Evolutionary conservation across 2,888 invertebrate genomes (phyloP).

Genomic region (Drosophila dives): DNA sequence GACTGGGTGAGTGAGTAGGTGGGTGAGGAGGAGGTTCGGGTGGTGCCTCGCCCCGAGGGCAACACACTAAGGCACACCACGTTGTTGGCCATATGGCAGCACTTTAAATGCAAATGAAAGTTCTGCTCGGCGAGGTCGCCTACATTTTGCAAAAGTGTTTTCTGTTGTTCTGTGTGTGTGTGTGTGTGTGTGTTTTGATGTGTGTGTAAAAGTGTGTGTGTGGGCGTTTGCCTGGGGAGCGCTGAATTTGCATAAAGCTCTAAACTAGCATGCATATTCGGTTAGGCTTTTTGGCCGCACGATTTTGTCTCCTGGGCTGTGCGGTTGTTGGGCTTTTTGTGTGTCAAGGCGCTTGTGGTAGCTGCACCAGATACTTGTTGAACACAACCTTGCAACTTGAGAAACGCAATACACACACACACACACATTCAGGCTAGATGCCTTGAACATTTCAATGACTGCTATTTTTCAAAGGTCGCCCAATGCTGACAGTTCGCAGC

Average conservation of each 20-base stretch:
- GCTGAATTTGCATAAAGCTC: slow-evolving; percentile 74
- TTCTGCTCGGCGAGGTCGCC: slow-evolving; percentile 74
- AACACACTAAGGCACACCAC: slow-evolving; percentile 41
- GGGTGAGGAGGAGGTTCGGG: neutral
- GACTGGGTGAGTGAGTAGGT: neutral
- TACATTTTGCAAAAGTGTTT: slow-evolving; percentile 70
- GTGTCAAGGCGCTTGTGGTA: slow-evolving; percentile 70
- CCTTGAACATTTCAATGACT: slow-evolving; percentile 65
- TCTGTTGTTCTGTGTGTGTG: slow-evolving; percentile 32
- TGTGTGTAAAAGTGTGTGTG: slow-evolving; percentile 9
- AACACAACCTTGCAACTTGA: slow-evolving; percentile 67
- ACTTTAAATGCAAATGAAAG: slow-evolving; percentile 79
- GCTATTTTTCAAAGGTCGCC: slow-evolving; percentile 47
- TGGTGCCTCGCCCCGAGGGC: slow-evolving; percentile 45
- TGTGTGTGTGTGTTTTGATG: slow-evolving; percentile 6
- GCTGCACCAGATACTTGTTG: slow-evolving; percentile 68
- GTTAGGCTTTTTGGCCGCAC: slow-evolving; percentile 73
- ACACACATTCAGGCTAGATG: slow-evolving; percentile 16
- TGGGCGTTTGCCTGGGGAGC: slow-evolving; percentile 37
- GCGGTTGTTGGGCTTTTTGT: slow-evolving; percentile 66
- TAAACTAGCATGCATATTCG: slow-evolving; percentile 69
- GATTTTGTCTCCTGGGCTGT: slow-evolving; percentile 50
- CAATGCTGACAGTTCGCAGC: slow-evolving; percentile 34
- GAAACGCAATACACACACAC: slow-evolving; percentile 25
- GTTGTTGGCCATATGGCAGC: slow-evolving; percentile 75